Percentiles rank a stretch among this genome's conserved stretches.
These are phyloP conservation scores for Astyanax mexicanus DNA, from an alignment of 2,797 vertebrate species.

Conservation along the genomic window DNA sequence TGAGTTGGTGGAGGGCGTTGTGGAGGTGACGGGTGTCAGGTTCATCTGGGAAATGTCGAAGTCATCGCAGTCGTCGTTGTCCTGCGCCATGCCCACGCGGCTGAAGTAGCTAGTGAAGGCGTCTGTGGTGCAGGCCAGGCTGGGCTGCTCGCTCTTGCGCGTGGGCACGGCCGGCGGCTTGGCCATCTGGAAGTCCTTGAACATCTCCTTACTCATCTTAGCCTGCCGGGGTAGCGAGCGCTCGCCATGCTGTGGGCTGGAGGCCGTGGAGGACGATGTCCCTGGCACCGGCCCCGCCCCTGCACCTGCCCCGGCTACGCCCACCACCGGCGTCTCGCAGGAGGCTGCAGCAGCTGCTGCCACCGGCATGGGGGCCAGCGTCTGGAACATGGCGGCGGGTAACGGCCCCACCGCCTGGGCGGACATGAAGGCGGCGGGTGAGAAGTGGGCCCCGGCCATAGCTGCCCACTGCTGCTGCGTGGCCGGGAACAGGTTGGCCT, in stretches of 20 bases:
- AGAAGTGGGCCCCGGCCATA: slow-evolving; percentile 93
- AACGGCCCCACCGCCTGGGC: slow-evolving; percentile 95
- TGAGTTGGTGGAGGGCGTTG: slow-evolving; percentile 97
- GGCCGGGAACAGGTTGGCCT: slow-evolving; percentile 93
- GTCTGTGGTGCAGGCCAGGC: slow-evolving; percentile 92
- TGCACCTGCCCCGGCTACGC: slow-evolving; percentile 67
- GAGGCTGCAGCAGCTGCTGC: slow-evolving; percentile 70
- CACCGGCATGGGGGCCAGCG: slow-evolving; percentile 88
- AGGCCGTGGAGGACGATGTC: slow-evolving; percentile 79
- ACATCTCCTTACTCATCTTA: slow-evolving; percentile 91
- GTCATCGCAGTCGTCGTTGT: slow-evolving; percentile 97
- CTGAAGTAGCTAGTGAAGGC: slow-evolving; percentile 96
- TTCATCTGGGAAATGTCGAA: slow-evolving; percentile 99
- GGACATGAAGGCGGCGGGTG: slow-evolving; percentile 97
- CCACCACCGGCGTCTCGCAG: slow-evolving; percentile 76
- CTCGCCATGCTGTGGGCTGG: slow-evolving; percentile 92
- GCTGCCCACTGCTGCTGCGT: slow-evolving; percentile 98
- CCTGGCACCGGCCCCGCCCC: slow-evolving; percentile 28
- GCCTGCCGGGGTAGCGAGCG: slow-evolving; percentile 76
- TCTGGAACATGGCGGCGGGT: slow-evolving; percentile 97
- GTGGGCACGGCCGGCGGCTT: slow-evolving; percentile 92
- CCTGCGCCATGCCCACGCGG: slow-evolving; percentile 96
- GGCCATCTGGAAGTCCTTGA: slow-evolving; percentile 96
- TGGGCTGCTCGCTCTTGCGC: slow-evolving; percentile 88
- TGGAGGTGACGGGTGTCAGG: slow-evolving; percentile 97